Base-by-base conservation (phyloP, 2,797 vertebrate species). In the Nyctibius grandis region DNA sequence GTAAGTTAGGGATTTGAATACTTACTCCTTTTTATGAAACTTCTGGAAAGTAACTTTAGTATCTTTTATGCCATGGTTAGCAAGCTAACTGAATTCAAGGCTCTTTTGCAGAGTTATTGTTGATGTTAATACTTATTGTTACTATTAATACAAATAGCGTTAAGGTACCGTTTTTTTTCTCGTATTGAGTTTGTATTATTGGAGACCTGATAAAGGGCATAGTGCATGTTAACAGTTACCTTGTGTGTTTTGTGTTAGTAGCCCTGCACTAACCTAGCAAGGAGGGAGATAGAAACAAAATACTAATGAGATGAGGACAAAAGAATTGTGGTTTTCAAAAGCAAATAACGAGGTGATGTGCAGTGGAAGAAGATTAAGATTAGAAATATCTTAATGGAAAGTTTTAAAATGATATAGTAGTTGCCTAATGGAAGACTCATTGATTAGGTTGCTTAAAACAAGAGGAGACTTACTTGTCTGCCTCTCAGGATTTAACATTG, bases 81-180 rank as follows among this genome's bases (percentile, higher is more conserved):
- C 25, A 74, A 87, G 38, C 42, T 61, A 29, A 56, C 54, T 77
- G 81, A 80, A 67, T 33, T 81, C 12, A 28, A 17, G 25, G 20
- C 15, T 80, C 21, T 89, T 79, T 89, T 79, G 34, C 20, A 28
- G 40, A 60, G 51, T 85, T 81, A 23, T 17, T 78, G 16, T 21
- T 56, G 11, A 21, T 93, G 59, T 63, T 76, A 82, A 14, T 59
- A 18, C 22, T 76, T 76, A 8, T 4, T 45, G 36, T 13, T 69
- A 22, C 16, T 61, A 9, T 38, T 69, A 47, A 61, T 68, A 68
- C 15, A 53, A 45, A 34, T 42, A 45, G 4, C 11, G 48, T 54
- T 65, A 25, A 53, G 42, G 21, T 40, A 5, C 21, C 23, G 64
- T 20, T 15, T 34, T 23, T 7, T 8, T 3, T 0, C 0, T 17